These are phyloP conservation scores for Andinoacara biseriatus DNA, from an alignment of 2,113 vertebrate species.

Conservation along the genomic window DNA sequence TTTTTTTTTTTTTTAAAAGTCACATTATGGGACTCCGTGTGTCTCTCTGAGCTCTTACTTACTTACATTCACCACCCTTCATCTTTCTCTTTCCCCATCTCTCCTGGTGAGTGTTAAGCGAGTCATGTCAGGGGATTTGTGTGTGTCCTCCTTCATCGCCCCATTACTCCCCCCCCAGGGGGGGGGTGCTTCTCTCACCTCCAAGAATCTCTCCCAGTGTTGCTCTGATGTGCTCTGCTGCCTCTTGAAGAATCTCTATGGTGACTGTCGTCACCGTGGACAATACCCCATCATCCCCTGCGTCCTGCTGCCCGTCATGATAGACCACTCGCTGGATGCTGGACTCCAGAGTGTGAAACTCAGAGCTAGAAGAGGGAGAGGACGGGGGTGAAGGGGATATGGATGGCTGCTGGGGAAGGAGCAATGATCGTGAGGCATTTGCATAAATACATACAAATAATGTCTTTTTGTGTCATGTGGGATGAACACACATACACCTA, in stretches of 20 bases:
- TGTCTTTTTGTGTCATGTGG: constrained; percentile 40
- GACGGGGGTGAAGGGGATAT: constrained; percentile 40
- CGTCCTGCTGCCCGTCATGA: constrained; percentile 80
- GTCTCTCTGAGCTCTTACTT: constrained; percentile 39
- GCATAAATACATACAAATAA: constrained; percentile 63
- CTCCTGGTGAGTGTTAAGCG: constrained; percentile 93
- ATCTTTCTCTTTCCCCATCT: constrained; percentile 78
- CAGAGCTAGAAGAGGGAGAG: constrained; percentile 77
- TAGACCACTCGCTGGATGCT: constrained; percentile 89
- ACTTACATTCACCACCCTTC: constrained; percentile 75
- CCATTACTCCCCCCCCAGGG: constrained; percentile 89
- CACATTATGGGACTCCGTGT: constrained; percentile 30
- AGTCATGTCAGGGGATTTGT: constrained; percentile 90
- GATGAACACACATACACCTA: constrained; percentile 32
- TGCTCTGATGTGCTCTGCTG: constrained; percentile 89
- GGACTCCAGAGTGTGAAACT: constrained; percentile 85
- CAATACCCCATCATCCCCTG: constrained; percentile 74
- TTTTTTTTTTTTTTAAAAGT: no score
- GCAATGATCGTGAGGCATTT: constrained; percentile 54
- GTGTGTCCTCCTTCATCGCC: constrained; percentile 85
- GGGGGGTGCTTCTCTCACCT: constrained; percentile 87
- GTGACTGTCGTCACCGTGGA: constrained; percentile 84
- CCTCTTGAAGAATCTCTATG: constrained; percentile 92
- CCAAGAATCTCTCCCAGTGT: constrained; percentile 90
- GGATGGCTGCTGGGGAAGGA: constrained; percentile 41